Evolutionary conservation across 2,113 vertebrate species (phyloP), one percentile per base, ranked within the genome.

Genomic region (Halichoeres trimaculatus): DNA sequence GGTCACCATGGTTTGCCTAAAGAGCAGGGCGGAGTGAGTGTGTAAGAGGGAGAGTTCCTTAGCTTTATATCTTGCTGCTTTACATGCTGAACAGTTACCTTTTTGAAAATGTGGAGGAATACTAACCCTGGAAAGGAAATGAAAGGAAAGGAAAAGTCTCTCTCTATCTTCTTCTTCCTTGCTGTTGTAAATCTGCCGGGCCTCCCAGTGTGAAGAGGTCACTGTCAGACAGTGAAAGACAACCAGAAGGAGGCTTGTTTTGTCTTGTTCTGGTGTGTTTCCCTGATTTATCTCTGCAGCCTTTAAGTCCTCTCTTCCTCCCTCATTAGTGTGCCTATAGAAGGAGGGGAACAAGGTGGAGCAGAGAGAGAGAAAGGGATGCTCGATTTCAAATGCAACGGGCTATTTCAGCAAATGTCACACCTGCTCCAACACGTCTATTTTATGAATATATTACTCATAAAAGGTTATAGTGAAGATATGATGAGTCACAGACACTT

Each of bases 271-370:
- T 70, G 34, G 47, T 78, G 76, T 85, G 76, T 88, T 84, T 80
- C 73, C 74, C 26, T 91, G 90, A 93, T 92, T 91, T 90, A 93
- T 89, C 35, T 38, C 70, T 65, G n/a, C 69, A 73, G 83, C 81
- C 61, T 78, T 83, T 81, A 64, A 52, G 59, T 77, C 62, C 45
- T 56, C 57, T 64, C 76, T 83, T 84, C 83, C 70, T 69, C 60
- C 82, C 75, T 83, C 72, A 79, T 88, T 81, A 89, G 72, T 62
- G 57, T 56, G n/a, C 14, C 68, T 70, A 43, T 68, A 35, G 70
- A 53, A 73, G 69, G 54, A 67, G 43, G 26, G 62, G 36, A 81
- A 63, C 14, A 66, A 59, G 23, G 48, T 55, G 17, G 52, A 24
- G 14, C n/a, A 35, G 14, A 54, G 24, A 56, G 22, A 36, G 23